A percentile compares a stretch with the other conserved stretches of the same genome.
These are phyloP conservation scores for Perithous albicinctus DNA, from an alignment of 2,888 invertebrate genomes.

Conservation along the genomic window DNA sequence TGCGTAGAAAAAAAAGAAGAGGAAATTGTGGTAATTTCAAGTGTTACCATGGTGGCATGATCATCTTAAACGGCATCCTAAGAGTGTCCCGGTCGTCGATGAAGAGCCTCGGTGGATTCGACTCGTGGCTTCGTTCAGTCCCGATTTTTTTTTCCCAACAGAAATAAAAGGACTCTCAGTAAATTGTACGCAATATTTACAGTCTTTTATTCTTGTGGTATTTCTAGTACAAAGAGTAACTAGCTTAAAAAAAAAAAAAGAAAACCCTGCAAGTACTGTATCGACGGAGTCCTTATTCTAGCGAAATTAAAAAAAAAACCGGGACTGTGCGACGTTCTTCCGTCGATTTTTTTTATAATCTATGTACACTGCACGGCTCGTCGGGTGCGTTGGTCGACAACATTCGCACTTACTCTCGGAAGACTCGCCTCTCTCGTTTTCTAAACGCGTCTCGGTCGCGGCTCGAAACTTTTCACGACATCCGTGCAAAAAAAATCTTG, in stretches of 20 bases:
- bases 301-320: neutral
- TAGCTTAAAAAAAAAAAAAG: neutral
- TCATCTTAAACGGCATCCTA: neutral
- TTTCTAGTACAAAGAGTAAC: constrained; percentile 1
- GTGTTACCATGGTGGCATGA: too few species aligned
- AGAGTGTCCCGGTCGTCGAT: constrained; percentile 1
- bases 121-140: neutral
- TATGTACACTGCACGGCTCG: constrained; percentile 61
- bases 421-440: constrained; percentile 45
- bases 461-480: neutral
- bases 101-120: neutral
- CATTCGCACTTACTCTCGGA: constrained; percentile 54
- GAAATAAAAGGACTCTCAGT: constrained; percentile 10
- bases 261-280: constrained; percentile 10
- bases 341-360: constrained; percentile 50
- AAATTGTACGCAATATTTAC: constrained; percentile 19
- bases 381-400: constrained; percentile 39
- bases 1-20: too few species aligned
- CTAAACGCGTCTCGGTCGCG: neutral
- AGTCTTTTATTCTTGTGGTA: constrained; percentile 25
- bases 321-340: constrained; percentile 16
- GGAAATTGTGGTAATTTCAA: too few species aligned
- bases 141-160: constrained; percentile 3
- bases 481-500: constrained; percentile 1
- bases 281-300: neutral